phyloP scores from a whole-genome alignment of 2,797 vertebrate species.

The Pangasius macronema region DNA sequence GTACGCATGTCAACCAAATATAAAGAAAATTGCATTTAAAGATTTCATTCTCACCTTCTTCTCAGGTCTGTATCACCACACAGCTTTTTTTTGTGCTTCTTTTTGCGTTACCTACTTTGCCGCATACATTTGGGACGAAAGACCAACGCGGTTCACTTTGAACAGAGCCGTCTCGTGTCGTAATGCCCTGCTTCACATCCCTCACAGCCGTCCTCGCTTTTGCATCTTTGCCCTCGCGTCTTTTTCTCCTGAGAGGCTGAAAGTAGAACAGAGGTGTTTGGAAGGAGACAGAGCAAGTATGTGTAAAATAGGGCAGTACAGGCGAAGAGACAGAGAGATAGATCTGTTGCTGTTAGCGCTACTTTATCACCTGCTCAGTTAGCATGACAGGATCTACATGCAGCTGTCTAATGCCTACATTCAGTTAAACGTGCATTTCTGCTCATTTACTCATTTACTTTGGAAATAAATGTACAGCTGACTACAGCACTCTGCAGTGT shows the following conservation, averaged over 20 bases:
- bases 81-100: neutral
- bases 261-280: constrained; percentile 68
- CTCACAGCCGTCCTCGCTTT: constrained; percentile 4
- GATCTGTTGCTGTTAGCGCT: constrained; percentile 14
- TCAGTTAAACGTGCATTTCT: neutral
- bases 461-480: neutral
- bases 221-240: constrained; percentile 6
- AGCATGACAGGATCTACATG: neutral
- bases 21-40: neutral
- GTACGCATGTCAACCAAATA: neutral
- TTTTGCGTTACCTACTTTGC: neutral
- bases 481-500: neutral
- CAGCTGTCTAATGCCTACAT: neutral
- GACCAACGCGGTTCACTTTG: neutral
- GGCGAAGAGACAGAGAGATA: neutral
- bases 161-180: neutral
- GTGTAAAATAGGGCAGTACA: constrained; percentile 69
- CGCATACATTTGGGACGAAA: neutral
- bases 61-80: neutral
- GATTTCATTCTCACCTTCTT: neutral
- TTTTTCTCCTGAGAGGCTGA: constrained; percentile 49
- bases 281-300: constrained; percentile 68
- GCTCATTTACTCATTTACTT: no score
- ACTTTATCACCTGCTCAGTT: neutral
- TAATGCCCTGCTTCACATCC: constrained; percentile 30